Conservation (phyloP, 2,888 invertebrate species). For the Euzetes globulus region DNA sequence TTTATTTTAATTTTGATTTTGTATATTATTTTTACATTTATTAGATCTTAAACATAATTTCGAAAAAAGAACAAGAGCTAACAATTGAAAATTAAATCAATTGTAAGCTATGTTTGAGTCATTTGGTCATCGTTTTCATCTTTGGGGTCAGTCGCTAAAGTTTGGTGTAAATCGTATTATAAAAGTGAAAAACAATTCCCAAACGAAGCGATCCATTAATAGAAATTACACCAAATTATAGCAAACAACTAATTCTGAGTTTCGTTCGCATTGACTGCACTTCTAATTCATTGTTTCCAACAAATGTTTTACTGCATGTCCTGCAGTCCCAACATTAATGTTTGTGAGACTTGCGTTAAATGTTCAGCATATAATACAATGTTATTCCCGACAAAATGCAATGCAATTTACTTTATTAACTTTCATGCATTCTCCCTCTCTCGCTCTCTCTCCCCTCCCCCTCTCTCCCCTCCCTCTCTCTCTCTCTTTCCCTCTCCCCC, state of each 20-base stretch:
- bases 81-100: not conserved
- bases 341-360: not conserved
- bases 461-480: not conserved
- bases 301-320: conserved; percentile 1
- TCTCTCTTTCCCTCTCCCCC: not conserved
- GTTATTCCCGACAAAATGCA: conserved; percentile 24
- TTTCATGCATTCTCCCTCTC: not conserved
- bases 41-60: not conserved
- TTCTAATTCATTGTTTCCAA: conserved; percentile 20
- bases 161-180: not conserved
- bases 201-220: conserved; percentile 14
- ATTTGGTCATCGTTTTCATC: not conserved
- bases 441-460: not conserved
- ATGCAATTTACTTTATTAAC: conserved; percentile 28
- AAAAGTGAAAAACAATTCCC: conserved; percentile 3
- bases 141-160: not conserved
- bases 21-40: not conserved
- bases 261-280: conserved; percentile 7
- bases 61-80: not conserved
- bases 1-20: not conserved
- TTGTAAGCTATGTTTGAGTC: not conserved
- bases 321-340: too few relatives aligned
- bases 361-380: conserved; percentile 13
- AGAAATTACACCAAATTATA: conserved; percentile 7
- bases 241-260: conserved; percentile 22